A percentile compares a stretch with the other conserved stretches of the same genome.
Evolutionary conservation across 2,888 invertebrate species (phyloP).

Genomic region (Cantharis flavilabris): DNA sequence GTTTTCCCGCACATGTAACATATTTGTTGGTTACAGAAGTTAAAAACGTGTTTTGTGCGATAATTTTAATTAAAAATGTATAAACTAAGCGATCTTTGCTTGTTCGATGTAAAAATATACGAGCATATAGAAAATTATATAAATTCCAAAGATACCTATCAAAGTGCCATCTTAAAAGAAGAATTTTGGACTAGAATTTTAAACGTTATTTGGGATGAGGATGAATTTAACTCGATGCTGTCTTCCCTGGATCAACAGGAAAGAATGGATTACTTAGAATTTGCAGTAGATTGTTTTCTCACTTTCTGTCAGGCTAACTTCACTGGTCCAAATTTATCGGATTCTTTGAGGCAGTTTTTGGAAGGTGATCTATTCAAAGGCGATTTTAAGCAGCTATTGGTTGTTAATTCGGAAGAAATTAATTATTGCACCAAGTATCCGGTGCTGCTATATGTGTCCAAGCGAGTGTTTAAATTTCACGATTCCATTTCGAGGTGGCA

Average conservation of each 20-base stretch:
- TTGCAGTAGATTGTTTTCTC: conserved; percentile 69
- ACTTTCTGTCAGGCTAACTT: conserved; percentile 83
- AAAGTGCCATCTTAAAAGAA: neutral
- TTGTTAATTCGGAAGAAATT: conserved; percentile 69
- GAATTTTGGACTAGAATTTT: conserved; percentile 34
- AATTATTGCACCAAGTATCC: conserved; percentile 67
- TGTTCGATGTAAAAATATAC: neutral
- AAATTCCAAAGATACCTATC: neutral
- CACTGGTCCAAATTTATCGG: conserved; percentile 68
- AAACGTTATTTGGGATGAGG: conserved; percentile 32
- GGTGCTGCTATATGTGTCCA: conserved; percentile 55
- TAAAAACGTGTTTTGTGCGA: neutral
- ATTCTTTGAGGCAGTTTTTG: conserved; percentile 47
- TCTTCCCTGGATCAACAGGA: conserved; percentile 46
- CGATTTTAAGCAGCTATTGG: conserved; percentile 55
- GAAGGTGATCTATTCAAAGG: conserved; percentile 55
- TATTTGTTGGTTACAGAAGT: neutral
- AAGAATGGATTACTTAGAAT: conserved; percentile 55
- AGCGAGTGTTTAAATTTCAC: conserved; percentile 53
- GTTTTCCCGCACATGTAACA: neutral
- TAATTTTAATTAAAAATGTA: neutral
- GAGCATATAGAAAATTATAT: neutral
- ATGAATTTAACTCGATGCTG: conserved; percentile 35
- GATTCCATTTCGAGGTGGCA: conserved; percentile 70
- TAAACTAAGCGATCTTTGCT: neutral